Evolutionary conservation across 2,888 invertebrate genomes (phyloP), one percentile per base, ranked within the genome.

Genomic region (Microctonus hyperodae): DNA sequence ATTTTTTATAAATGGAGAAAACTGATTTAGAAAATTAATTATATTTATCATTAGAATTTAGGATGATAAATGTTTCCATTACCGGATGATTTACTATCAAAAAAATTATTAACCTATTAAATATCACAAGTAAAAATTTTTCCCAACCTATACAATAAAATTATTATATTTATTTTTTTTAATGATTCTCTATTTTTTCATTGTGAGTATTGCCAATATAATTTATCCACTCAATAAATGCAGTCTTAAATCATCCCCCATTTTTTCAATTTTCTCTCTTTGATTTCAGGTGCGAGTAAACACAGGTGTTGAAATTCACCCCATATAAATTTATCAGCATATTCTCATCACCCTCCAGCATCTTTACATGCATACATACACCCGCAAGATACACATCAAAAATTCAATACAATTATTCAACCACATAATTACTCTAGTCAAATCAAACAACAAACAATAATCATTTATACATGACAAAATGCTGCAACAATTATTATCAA

Each of bases 241-340:
- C n/a, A n/a, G n/a, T n/a, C n/a, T n/a, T n/a, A n/a, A n/a, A n/a
- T 37, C 22, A 11, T 28, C 23, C 9, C 20, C 48, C 11, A 33
- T 22, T 6, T 40, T 35, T 6, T 28, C 13, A 55, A 23, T 56
- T 35, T 31, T 67, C 69, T 65, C 67, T n/a, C 72, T 79, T 79
- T 76, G 74, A 76, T 81, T 80, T 81, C 79, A 81, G 80, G 82
- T 80, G 81, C 74, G 74, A 77, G 81, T 76, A 83, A 83, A 83
- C 81, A 83, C 83, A 83, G 83, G 83, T 83, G 83, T 70, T 64
- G 69, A 67, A 33, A 37, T 33, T 55, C 7, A 23, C 13, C 55
- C 28, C 3, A 25, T 11, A n/a, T n/a, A 28, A 55, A 55, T n/a
- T 55, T 2, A 55, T 55, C 10, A 28, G 3, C 58, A 44, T 51